phyloP scores from a whole-genome alignment of 2,888 invertebrate genomes.

The Melanotus villosus region DNA sequence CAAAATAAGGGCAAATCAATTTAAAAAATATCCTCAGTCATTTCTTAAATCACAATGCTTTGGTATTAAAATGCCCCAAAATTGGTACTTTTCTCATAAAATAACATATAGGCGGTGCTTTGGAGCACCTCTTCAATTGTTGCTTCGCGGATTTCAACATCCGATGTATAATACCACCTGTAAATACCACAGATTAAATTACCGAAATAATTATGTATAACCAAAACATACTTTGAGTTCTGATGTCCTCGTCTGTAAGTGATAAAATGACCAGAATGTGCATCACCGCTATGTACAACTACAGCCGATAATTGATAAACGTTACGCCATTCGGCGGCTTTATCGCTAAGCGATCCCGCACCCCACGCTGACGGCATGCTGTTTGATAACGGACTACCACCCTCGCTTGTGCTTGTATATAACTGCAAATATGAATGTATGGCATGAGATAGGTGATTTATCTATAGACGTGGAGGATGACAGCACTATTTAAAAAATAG shows the following conservation, averaged over 20 bases:
- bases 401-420: constrained; percentile 71
- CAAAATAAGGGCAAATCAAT: too few species aligned
- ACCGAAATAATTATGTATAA: too few species aligned
- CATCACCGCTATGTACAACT: constrained; percentile 92
- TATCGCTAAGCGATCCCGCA: constrained; percentile 62
- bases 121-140: constrained; percentile 85
- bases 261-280: constrained; percentile 94
- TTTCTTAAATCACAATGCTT: not conserved
- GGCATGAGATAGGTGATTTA: not conserved
- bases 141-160: constrained; percentile 86
- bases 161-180: constrained; percentile 91
- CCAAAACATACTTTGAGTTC: constrained; percentile 62
- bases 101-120: constrained; percentile 92
- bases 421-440: constrained; percentile 51
- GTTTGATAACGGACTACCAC: constrained; percentile 71
- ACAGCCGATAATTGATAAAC: constrained; percentile 87
- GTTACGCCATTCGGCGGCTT: constrained; percentile 70
- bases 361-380: constrained; percentile 68
- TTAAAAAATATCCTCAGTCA: too few species aligned
- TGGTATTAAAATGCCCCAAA: constrained; percentile 52
- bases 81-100: constrained; percentile 80
- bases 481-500: too few species aligned
- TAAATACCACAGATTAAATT: too few species aligned
- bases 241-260: constrained; percentile 86
- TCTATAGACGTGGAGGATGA: too few species aligned